phyloP scores from a whole-genome alignment of 2,113 vertebrate species.

The Capreolus pygargus region DNA sequence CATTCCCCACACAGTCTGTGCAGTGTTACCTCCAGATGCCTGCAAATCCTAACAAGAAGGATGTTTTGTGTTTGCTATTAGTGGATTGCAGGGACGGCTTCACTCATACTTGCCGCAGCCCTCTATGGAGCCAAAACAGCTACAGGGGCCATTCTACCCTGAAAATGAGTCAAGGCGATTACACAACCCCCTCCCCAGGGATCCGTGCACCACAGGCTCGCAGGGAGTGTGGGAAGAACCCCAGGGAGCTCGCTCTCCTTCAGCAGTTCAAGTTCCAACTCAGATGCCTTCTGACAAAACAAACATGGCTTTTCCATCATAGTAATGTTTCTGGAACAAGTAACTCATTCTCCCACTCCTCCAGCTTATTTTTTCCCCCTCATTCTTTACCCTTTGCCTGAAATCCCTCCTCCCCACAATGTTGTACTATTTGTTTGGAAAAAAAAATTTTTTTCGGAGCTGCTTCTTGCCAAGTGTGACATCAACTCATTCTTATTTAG shows the following conservation, averaged over 20 bases:
- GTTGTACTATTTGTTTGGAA: constrained; percentile 80
- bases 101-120: background rate
- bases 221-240: constrained; percentile 35
- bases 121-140: constrained; percentile 10
- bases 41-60: background rate
- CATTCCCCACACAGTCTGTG: background rate
- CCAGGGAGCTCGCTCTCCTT: constrained; percentile 65
- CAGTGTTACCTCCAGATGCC: background rate
- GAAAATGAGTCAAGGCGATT: constrained; percentile 71
- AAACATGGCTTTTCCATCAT: constrained; percentile 57
- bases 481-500: constrained; percentile 88
- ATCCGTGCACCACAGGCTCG: constrained; percentile 36
- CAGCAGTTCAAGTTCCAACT: constrained; percentile 63
- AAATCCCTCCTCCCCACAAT: constrained; percentile 22
- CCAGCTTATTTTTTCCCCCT: constrained; percentile 28
- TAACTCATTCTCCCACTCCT: constrained; percentile 45
- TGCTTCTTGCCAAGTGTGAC: constrained; percentile 83
- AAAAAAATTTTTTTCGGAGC: constrained; percentile 30
- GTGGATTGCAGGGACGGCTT: background rate
- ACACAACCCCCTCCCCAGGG: constrained; percentile 63
- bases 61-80: background rate
- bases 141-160: constrained; percentile 34
- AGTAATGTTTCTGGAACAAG: constrained; percentile 63
- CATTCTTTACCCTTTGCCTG: constrained; percentile 55
- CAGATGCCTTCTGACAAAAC: constrained; percentile 65